Percentiles rank a stretch among this genome's conserved stretches.
Conservation (phyloP, 2,888 invertebrate genomes). For the Cerastoderma edule region DNA sequence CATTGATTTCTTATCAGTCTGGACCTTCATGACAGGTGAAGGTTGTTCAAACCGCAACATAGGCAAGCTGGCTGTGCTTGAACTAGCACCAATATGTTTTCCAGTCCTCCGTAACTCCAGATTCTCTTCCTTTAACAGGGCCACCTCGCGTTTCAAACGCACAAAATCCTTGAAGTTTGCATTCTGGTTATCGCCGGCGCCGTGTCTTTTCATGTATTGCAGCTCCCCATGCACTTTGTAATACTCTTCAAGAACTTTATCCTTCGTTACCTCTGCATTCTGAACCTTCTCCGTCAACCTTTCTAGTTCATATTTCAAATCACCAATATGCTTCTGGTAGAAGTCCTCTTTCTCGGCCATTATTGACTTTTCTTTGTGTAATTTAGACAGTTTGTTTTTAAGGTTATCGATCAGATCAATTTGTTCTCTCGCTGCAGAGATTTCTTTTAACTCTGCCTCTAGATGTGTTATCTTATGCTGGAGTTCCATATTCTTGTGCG, state of each 20-base stretch:
- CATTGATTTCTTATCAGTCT: constrained; percentile 38
- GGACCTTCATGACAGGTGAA: constrained; percentile 28
- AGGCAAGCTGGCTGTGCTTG: constrained; percentile 52
- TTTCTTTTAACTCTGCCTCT: constrained; percentile 69
- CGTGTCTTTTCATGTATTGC: constrained; percentile 64
- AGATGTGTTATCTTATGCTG: constrained; percentile 66
- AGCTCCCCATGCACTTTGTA: constrained; percentile 68
- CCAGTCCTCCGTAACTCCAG: constrained; percentile 63
- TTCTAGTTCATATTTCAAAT: constrained; percentile 66
- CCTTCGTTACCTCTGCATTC: constrained; percentile 69
- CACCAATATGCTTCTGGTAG: constrained; percentile 62
- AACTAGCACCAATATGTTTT: constrained; percentile 10
- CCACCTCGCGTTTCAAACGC: constrained; percentile 76
- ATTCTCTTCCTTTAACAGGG: constrained; percentile 75
- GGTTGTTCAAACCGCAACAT: constrained; percentile 56
- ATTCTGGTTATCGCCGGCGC: constrained; percentile 62
- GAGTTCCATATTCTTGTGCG: constrained; percentile 75
- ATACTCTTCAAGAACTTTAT: constrained; percentile 68
- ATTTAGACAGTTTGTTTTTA: constrained; percentile 65
- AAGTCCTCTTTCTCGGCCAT: constrained; percentile 67
- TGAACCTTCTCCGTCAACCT: constrained; percentile 60
- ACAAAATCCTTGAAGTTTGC: constrained; percentile 80
- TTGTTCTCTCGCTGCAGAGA: constrained; percentile 63
- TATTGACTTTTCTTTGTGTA: constrained; percentile 69
- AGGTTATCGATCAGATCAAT: constrained; percentile 68